Percentiles rank a stretch among this genome's conserved stretches.
Conservation (phyloP, 1,140 invertebrate species). For the Tribolium castaneum region DNA sequence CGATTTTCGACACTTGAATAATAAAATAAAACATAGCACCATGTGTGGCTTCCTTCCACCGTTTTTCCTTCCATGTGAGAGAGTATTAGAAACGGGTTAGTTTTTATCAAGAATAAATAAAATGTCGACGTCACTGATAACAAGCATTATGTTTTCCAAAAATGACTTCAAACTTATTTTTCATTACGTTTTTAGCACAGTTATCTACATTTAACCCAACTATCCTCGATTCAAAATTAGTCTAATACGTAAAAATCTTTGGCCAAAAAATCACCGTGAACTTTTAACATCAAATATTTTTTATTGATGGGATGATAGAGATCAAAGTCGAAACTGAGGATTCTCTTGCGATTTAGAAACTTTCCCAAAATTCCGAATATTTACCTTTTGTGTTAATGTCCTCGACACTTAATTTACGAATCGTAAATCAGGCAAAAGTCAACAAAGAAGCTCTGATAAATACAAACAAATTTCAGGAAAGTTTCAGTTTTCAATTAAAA, state of each 20-base stretch:
- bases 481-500: background rate
- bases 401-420: constrained; percentile 14
- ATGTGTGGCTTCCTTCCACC: constrained; percentile 9
- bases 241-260: too few species aligned
- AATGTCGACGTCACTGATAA: constrained; percentile 14
- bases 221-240: too few species aligned
- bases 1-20: background rate
- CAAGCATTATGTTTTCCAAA: background rate
- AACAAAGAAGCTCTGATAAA: constrained; percentile 1
- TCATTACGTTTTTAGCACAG: background rate
- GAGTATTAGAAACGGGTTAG: background rate
- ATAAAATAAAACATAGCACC: background rate
- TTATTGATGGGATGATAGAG: background rate
- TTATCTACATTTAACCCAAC: too few species aligned
- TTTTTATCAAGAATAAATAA: constrained; percentile 30
- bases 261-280: background rate
- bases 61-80: background rate
- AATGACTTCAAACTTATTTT: background rate
- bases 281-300: background rate
- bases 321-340: background rate
- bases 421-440: background rate
- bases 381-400: background rate
- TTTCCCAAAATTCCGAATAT: constrained; percentile 2
- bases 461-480: constrained; percentile 9
- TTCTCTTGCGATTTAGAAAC: background rate